Evolutionary conservation across 2,113 vertebrate genomes (phyloP).

Genomic region (Merops nubicus): DNA sequence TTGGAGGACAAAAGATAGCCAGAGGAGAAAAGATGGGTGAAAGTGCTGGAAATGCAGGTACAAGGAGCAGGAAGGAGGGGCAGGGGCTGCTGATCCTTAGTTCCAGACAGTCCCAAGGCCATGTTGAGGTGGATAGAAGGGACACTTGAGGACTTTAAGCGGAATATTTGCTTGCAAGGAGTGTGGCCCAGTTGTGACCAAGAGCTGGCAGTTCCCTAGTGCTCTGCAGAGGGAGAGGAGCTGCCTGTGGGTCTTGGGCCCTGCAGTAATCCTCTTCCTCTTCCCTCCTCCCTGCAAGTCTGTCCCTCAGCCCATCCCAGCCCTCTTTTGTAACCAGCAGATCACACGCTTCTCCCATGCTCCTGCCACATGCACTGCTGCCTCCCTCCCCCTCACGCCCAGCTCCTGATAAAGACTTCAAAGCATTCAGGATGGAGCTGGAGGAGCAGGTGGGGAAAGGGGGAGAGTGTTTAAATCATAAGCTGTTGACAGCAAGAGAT

Average conservation of each 20-base stretch:
- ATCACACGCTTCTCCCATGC: neutral
- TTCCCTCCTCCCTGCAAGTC: neutral
- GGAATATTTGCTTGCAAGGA: neutral
- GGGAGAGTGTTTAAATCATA: slow-evolving; percentile 13
- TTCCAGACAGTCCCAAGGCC: neutral
- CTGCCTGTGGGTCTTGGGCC: accelerated
- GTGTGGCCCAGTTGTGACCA: neutral
- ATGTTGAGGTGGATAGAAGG: neutral
- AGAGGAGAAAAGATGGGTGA: neutral
- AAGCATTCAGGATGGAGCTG: neutral
- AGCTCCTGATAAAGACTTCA: neutral
- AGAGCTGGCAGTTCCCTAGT: neutral
- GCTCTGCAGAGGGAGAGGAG: neutral
- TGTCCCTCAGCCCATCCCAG: neutral
- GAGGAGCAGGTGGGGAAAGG: slow-evolving; percentile 35
- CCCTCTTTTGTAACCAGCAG: neutral
- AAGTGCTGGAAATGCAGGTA: neutral
- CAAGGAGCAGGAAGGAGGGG: neutral
- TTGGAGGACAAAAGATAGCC: neutral
- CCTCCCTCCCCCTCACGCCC: neutral
- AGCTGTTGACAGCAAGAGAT: slow-evolving; percentile 14
- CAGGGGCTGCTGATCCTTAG: neutral
- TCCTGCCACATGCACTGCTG: neutral
- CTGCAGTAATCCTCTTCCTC: neutral
- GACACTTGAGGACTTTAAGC: neutral